Conservation (phyloP, 53 echinoderm and acorn worm genomes). For the Echinarachnius parma region DNA sequence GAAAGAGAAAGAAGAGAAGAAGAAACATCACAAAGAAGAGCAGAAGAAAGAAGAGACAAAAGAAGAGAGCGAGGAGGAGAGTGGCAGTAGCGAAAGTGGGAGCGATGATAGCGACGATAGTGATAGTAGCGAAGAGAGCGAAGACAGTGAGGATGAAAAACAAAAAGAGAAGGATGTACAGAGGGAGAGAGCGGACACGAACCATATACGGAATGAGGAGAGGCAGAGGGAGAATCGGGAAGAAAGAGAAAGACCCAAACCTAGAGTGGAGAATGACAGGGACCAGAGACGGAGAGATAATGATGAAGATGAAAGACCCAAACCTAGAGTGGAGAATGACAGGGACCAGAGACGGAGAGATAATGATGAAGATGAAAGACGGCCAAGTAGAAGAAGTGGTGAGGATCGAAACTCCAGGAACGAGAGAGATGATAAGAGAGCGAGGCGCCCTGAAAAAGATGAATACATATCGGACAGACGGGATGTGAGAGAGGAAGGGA, state of each 20-base stretch:
- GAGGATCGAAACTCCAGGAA: not conserved
- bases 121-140: constrained; percentile 19
- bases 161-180: not conserved
- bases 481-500: not conserved
- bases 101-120: not conserved
- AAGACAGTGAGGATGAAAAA: not conserved
- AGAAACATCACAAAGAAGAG: constrained; percentile 1
- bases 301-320: no score
- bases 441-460: constrained; percentile 16
- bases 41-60: not conserved
- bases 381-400: not conserved
- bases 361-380: not conserved
- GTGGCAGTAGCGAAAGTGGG: constrained; percentile 3
- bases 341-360: not conserved
- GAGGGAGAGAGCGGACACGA: not conserved
- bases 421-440: constrained; percentile 13
- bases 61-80: constrained; percentile 6
- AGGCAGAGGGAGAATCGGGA: not conserved
- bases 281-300: not conserved
- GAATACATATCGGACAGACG: constrained; percentile 12
- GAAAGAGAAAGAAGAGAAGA: not conserved
- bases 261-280: not conserved
- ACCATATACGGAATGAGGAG: not conserved
- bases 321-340: not conserved
- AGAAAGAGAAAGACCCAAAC: not conserved